Evolutionary conservation across 2,797 vertebrate species (phyloP).

Genomic region (Bufotes viridis): DNA sequence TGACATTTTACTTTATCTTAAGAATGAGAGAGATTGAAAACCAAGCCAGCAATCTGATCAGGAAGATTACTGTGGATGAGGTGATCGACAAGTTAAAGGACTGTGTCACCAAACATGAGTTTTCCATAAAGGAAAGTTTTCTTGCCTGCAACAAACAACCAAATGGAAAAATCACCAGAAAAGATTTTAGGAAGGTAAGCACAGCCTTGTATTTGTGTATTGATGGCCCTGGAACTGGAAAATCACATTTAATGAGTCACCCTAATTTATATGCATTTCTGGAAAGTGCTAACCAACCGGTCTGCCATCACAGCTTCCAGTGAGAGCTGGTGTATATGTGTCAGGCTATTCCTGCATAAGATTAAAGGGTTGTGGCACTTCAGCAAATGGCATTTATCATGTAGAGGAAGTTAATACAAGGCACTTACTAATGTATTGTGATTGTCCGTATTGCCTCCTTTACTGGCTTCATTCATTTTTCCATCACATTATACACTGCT

Average conservation of each 20-base stretch:
- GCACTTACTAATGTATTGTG: too few species aligned
- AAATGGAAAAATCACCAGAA: conserved; percentile 59
- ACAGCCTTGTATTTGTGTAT: too few species aligned
- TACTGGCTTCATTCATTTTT: too few species aligned
- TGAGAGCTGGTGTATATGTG: too few species aligned
- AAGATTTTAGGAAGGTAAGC: conserved; percentile 70
- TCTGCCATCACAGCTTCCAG: too few species aligned
- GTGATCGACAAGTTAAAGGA: conserved; percentile 67
- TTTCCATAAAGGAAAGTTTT: conserved; percentile 61
- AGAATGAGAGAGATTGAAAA: conserved; percentile 64
- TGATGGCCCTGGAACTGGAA: neutral
- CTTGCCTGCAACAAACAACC: conserved; percentile 62
- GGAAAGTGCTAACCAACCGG: neutral
- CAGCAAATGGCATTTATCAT: too few species aligned
- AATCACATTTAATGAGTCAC: neutral
- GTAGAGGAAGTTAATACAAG: too few species aligned
- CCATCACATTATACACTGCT: too few species aligned
- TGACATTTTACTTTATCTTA: too few species aligned
- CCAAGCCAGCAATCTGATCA: conserved; percentile 1
- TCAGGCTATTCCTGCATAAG: too few species aligned
- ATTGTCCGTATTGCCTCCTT: too few species aligned
- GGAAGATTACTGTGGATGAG: conserved; percentile 65
- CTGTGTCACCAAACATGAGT: conserved; percentile 60
- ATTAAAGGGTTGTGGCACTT: too few species aligned
- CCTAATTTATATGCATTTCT: neutral